Conservation (phyloP, 2,797 vertebrate species). For the Enteromius viviparus region DNA sequence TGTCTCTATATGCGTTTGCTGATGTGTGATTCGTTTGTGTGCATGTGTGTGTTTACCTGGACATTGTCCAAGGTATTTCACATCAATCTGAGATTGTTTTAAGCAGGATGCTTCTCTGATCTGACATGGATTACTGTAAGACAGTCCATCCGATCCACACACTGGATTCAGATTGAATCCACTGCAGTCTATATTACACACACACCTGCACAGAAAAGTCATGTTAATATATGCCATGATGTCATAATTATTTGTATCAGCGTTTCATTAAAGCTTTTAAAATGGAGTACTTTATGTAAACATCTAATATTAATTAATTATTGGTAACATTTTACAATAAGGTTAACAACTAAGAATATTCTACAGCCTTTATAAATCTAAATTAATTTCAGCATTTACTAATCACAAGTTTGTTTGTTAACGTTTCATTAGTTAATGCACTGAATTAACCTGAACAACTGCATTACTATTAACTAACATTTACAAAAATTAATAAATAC, state of each 20-base stretch:
- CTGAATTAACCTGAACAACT: too few species aligned
- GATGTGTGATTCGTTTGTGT: neutral
- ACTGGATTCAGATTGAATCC: slow-evolving; percentile 95
- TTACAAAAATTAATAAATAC: too few species aligned
- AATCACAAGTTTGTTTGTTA: too few species aligned
- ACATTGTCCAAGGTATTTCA: slow-evolving; percentile 91
- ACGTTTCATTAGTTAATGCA: too few species aligned
- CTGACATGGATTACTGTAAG: slow-evolving; percentile 94
- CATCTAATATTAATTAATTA: neutral
- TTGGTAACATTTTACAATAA: too few species aligned
- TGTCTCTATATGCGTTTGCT: neutral
- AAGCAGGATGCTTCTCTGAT: slow-evolving; percentile 93
- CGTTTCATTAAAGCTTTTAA: too few species aligned
- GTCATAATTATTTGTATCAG: too few species aligned
- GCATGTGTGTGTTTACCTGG: slow-evolving; percentile 75
- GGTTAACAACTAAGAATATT: too few species aligned
- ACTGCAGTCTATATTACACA: slow-evolving; percentile 97
- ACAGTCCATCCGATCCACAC: slow-evolving; percentile 91
- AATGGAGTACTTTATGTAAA: neutral
- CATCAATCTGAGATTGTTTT: slow-evolving; percentile 95
- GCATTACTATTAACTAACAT: too few species aligned
- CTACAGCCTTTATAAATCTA: too few species aligned
- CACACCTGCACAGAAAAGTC: slow-evolving; percentile 80
- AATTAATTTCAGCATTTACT: too few species aligned
- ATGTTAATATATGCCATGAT: neutral